Evolutionary conservation across 2,113 vertebrate species (phyloP), one percentile per base, ranked within the genome.

Genomic region (Oceanites oceanicus): DNA sequence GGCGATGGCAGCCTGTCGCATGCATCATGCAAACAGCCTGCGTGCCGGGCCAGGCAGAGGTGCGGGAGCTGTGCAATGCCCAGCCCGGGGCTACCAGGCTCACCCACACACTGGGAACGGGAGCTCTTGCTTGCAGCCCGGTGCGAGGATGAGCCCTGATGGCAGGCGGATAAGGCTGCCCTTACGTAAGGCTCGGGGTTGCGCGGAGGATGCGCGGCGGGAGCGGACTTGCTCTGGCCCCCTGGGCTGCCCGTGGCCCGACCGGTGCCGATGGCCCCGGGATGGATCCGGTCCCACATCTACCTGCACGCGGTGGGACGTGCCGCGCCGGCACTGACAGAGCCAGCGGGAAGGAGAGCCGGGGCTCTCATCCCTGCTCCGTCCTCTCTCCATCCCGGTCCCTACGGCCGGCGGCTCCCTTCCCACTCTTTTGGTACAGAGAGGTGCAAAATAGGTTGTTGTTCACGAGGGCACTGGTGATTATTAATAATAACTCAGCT

Each of bases 221-320:
- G 88, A 95, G 92, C 92, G 63, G 81, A 96, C 97, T 96, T 32
- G 95, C 96, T 78, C 97, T 6, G 2, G 91, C 92, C 93, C 73
- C 9, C 38, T 38, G 38, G 38, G 38, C 38, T 38, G 38, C 38
- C 38, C 38, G 38, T 38, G 38, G 38, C 93, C 73, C 9, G 25
- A 25, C 11, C 27, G 30, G 7, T 73, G 82, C 63, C 53, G 53
- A 62, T 13, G 5, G 74, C 32, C 29, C 40, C 2, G 3, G 62
- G 23, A 56, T 0, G 34, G 59, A 86, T 30, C 76, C 5, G 1
- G 16, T 17, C 56, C 55, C 7, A 0, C 4, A 0, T n/a, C 6
- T 2, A 8, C 23, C 49, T 5, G 15, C 4, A 7, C 34, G 29
- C 17, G 7, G 38, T 5, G 76, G 73, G 53, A 40, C 1, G 5